These are phyloP conservation scores for Leptopilina drosophilae DNA, from an alignment of 2,888 invertebrate species.

Conservation along the genomic window DNA sequence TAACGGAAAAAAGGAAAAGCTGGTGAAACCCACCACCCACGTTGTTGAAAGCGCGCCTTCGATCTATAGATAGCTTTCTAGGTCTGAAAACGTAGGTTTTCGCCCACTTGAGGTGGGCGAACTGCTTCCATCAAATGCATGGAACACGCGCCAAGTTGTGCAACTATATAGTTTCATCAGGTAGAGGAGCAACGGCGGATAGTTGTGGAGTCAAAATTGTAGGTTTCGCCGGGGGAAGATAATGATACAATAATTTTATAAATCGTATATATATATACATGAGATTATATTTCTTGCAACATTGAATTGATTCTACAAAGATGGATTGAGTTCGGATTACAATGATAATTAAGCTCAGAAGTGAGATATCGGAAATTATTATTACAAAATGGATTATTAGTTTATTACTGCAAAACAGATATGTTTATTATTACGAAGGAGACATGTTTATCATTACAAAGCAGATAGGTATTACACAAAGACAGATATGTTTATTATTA, in stretches of 20 bases:
- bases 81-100: slow-evolving; percentile 60
- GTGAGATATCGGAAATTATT: neutral
- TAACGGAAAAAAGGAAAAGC: slow-evolving; percentile 53
- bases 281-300: slow-evolving; percentile 4
- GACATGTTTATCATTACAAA: neutral
- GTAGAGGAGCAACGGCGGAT: neutral
- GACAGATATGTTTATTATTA: neutral
- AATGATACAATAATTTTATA: slow-evolving; percentile 14
- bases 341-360: slow-evolving; percentile 6
- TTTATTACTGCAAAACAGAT: too few relatives aligned
- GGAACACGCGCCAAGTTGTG: slow-evolving; percentile 61
- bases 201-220: neutral
- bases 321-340: neutral
- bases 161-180: slow-evolving; percentile 54
- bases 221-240: slow-evolving; percentile 4
- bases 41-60: slow-evolving; percentile 63
- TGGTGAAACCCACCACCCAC: slow-evolving; percentile 66
- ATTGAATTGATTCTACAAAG: neutral
- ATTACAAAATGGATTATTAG: neutral
- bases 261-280: neutral
- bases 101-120: slow-evolving; percentile 69
- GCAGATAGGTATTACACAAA: too few relatives aligned
- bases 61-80: slow-evolving; percentile 68
- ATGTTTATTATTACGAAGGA: too few relatives aligned
- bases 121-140: slow-evolving; percentile 70